phyloP scores from a whole-genome alignment of 2,113 vertebrate species.

The Mesocricetus auratus region DNA sequence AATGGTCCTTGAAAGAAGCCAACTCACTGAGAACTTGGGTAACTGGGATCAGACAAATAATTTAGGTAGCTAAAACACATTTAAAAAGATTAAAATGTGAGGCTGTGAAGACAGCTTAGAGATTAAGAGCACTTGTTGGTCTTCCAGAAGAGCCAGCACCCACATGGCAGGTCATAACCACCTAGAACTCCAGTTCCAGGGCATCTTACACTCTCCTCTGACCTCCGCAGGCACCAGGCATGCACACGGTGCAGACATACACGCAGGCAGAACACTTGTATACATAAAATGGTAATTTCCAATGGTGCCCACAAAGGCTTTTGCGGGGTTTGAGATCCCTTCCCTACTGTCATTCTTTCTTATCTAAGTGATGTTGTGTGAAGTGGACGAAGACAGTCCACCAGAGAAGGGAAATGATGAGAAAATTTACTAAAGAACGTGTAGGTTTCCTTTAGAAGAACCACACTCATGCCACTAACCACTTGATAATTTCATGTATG shows the following conservation, averaged over 20 bases:
- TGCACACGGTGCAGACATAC: not conserved
- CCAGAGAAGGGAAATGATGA: conserved; percentile 28
- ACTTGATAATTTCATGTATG: not conserved
- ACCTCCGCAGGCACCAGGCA: not conserved
- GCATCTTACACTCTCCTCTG: not conserved
- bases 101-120: not conserved
- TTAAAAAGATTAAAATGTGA: not conserved
- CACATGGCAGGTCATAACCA: not conserved
- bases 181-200: not conserved
- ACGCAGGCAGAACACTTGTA: not conserved
- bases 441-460: not conserved
- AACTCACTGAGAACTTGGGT: not conserved
- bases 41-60: not conserved
- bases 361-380: not conserved
- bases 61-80: not conserved
- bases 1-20: not conserved
- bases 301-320: not conserved
- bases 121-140: too few relatives aligned
- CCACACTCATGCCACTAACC: not conserved
- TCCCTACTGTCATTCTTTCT: not conserved
- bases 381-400: not conserved
- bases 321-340: not conserved
- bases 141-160: not conserved
- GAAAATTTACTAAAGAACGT: not conserved
- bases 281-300: not conserved